phyloP scores from a whole-genome alignment of 2,797 vertebrate species.

The Labeo calbasu region DNA sequence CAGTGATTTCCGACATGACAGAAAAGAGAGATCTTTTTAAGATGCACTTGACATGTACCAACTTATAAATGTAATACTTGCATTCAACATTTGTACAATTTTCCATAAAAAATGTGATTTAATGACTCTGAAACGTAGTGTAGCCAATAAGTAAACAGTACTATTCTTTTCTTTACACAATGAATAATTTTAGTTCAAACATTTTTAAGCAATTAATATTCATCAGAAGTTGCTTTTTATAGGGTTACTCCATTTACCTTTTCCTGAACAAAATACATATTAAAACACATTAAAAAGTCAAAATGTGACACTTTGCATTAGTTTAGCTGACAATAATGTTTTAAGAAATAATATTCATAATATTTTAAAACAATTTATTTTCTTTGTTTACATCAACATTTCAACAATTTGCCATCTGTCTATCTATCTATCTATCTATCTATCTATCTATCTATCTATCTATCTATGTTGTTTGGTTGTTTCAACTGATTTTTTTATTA shows the following conservation, averaged over 20 bases:
- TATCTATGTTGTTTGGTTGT: too few relatives aligned
- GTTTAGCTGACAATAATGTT: neutral
- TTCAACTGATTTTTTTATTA: too few relatives aligned
- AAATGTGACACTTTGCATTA: neutral
- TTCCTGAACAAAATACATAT: neutral
- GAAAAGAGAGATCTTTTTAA: neutral
- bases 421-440: too few relatives aligned
- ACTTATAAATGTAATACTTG: neutral
- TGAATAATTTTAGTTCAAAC: too few relatives aligned
- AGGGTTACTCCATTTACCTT: neutral
- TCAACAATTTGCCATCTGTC: neutral
- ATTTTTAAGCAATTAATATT: neutral
- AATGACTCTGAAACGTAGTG: neutral
- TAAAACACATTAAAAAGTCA: neutral
- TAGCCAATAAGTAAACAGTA: neutral
- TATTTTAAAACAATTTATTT: neutral
- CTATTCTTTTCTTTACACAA: neutral
- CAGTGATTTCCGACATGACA: neutral
- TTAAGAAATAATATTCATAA: neutral
- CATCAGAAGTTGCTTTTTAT: neutral
- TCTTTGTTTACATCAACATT: neutral
- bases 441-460: too few relatives aligned
- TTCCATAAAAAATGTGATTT: neutral
- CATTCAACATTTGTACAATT: neutral
- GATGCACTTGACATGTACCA: neutral